A percentile compares a stretch with the other conserved stretches of the same genome.
phyloP scores from a whole-genome alignment of 2,888 invertebrate genomes.

The Elmis aenea region DNA sequence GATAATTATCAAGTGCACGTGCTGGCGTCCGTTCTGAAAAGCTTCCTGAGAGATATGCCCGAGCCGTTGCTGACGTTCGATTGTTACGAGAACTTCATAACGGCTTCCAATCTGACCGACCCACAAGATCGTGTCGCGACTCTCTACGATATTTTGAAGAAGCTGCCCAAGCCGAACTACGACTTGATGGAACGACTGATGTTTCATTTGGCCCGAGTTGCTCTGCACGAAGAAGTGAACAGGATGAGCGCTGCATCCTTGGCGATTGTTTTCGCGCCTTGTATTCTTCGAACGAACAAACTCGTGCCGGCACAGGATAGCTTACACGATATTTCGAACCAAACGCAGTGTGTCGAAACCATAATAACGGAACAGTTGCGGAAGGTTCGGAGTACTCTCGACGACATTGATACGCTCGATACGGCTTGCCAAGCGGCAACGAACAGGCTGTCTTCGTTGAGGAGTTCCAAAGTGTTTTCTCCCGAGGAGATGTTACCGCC shows the following conservation, averaged over 20 bases:
- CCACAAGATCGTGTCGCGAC: constrained; percentile 77
- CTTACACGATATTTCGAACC: constrained; percentile 82
- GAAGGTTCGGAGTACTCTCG: constrained; percentile 78
- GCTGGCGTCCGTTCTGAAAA: constrained; percentile 81
- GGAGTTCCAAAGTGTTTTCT: constrained; percentile 67
- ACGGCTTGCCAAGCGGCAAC: constrained; percentile 81
- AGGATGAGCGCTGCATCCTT: constrained; percentile 88
- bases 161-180: constrained; percentile 83
- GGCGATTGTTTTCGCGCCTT: constrained; percentile 93
- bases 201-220: constrained; percentile 87
- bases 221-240: constrained; percentile 80
- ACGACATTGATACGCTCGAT: constrained; percentile 87
- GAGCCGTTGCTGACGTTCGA: constrained; percentile 91
- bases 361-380: constrained; percentile 82
- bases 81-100: constrained; percentile 89
- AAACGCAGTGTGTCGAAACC: constrained; percentile 86
- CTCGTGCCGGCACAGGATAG: constrained; percentile 87
- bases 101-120: constrained; percentile 80
- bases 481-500: constrained; percentile 50
- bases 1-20: constrained; percentile 85
- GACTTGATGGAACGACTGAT: constrained; percentile 87
- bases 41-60: constrained; percentile 87
- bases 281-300: constrained; percentile 84
- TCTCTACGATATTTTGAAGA: constrained; percentile 80
- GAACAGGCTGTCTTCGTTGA: constrained; percentile 69